phyloP scores from a whole-genome alignment of 2,113 vertebrate genomes.

The Calyptommatus sinebrachiatus region DNA sequence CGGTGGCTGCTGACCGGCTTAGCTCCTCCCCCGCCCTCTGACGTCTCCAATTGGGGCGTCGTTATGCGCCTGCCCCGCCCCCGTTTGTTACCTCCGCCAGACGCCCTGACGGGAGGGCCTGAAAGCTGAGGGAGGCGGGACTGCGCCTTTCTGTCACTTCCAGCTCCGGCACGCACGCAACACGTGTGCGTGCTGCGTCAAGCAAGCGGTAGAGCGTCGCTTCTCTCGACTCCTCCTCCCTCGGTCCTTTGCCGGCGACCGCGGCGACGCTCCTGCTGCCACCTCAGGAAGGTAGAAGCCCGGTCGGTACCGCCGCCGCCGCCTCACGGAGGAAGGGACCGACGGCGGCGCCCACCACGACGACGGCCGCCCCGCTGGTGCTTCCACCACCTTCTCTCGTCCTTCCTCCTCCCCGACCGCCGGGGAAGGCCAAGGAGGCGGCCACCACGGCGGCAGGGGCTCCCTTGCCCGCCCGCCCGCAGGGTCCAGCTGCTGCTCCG shows the following conservation, averaged over 20 bases:
- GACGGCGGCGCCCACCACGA: background rate
- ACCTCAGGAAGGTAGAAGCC: background rate
- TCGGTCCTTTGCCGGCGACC: background rate
- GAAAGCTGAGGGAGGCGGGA: background rate
- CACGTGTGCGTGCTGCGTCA: too few species aligned
- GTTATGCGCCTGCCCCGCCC: background rate
- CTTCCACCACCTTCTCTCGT: background rate
- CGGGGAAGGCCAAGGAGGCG: background rate
- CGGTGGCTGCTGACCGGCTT: too few species aligned
- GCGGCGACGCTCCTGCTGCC: background rate
- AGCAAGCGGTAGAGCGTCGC: background rate
- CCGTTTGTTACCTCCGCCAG: slow-evolving; percentile 12
- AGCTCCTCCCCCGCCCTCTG: too few species aligned
- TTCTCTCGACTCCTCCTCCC: background rate
- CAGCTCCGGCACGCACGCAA: slow-evolving; percentile 30
- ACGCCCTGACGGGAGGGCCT: background rate
- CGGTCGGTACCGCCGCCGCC: background rate
- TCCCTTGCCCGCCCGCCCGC: background rate
- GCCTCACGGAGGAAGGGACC: background rate
- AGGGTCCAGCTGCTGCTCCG: slow-evolving; percentile 29
- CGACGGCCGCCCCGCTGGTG: background rate
- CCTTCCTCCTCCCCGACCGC: background rate
- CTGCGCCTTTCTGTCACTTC: slow-evolving; percentile 25
- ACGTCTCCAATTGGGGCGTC: background rate
- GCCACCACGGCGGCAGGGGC: background rate